These are phyloP conservation scores for Gallinago media DNA, from an alignment of 2,113 vertebrate species.

Conservation along the genomic window DNA sequence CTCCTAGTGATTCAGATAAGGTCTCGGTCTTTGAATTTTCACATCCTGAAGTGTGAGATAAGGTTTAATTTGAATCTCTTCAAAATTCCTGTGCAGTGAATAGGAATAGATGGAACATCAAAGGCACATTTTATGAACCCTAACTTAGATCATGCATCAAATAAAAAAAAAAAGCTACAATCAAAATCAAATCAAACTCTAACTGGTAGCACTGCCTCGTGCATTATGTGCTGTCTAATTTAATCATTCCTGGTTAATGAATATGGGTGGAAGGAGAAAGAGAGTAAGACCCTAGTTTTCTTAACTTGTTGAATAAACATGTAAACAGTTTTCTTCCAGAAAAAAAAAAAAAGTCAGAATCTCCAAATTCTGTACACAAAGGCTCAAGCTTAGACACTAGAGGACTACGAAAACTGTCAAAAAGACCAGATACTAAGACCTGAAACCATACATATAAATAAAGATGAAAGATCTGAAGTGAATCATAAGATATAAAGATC, in stretches of 20 bases:
- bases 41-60: background rate
- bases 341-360: background rate
- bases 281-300: background rate
- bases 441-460: background rate
- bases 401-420: background rate
- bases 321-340: background rate
- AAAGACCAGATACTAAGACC: accelerated
- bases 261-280: background rate
- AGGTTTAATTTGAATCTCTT: background rate
- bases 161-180: background rate
- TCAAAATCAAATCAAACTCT: background rate
- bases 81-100: background rate
- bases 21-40: background rate
- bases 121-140: background rate
- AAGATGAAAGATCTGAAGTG: background rate
- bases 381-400: background rate
- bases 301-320: background rate
- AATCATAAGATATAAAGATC: background rate
- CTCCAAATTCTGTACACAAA: background rate
- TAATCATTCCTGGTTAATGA: background rate
- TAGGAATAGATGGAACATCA: background rate
- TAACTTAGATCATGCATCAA: background rate
- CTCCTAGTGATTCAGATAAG: background rate
- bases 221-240: background rate
- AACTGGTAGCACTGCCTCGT: background rate